Conservation (phyloP, 2,888 invertebrate species). For the Eupithecia centaureata region DNA sequence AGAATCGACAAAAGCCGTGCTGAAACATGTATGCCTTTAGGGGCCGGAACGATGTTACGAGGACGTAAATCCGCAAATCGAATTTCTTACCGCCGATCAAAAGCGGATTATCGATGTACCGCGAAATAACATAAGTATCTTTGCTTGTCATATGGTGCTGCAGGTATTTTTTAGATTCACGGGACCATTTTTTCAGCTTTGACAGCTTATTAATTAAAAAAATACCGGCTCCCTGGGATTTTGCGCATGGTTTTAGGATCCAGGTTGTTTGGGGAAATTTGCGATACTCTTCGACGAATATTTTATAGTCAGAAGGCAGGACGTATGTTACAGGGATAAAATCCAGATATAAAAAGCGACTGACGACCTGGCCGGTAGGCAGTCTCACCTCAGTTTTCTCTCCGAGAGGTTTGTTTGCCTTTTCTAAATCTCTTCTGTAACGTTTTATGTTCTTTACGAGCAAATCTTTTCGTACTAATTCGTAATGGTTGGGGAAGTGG, state of each 20-base stretch:
- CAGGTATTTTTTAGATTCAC: slow-evolving; percentile 92
- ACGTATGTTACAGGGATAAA: slow-evolving; percentile 98
- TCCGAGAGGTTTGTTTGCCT: slow-evolving; percentile 92
- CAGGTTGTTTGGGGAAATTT: slow-evolving; percentile 96
- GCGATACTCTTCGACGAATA: slow-evolving; percentile 97
- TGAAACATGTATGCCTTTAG: slow-evolving; percentile 96
- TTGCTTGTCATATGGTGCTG: slow-evolving; percentile 90
- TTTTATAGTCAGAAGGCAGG: slow-evolving; percentile 96
- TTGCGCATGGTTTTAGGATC: slow-evolving; percentile 98
- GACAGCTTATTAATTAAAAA: slow-evolving; percentile 97
- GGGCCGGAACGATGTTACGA: slow-evolving; percentile 96
- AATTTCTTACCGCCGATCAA: slow-evolving; percentile 98
- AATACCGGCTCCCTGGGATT: slow-evolving; percentile 96
- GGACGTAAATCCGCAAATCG: slow-evolving; percentile 94
- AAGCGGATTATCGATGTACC: slow-evolving; percentile 96
- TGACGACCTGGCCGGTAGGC: slow-evolving; percentile 84
- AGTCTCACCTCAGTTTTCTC: slow-evolving; percentile 84
- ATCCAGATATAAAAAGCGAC: slow-evolving; percentile 91
- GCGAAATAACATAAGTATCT: slow-evolving; percentile 96
- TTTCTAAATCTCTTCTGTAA: slow-evolving; percentile 95
- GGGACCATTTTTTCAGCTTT: slow-evolving; percentile 94
- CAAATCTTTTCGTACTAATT: slow-evolving; percentile 96
- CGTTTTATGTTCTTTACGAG: slow-evolving; percentile 97
- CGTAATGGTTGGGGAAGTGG: slow-evolving; percentile 98
- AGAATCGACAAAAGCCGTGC: slow-evolving; percentile 96